Base-by-base conservation (phyloP, 2,113 vertebrate genomes). In the Pogonocichla stellata region DNA sequence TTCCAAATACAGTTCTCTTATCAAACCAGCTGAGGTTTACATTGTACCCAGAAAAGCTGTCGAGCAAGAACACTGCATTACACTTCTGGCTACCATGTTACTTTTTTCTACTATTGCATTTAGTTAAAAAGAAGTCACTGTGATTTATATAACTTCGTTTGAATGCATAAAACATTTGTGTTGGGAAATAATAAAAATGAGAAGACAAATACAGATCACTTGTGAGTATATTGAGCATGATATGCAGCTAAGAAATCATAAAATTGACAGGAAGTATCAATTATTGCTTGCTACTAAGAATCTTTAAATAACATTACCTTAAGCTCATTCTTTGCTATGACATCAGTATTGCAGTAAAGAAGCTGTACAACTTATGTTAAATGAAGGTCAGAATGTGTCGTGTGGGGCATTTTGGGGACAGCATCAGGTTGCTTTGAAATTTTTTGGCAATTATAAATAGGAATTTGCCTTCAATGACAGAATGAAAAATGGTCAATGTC, bases 21-120 rank as follows among this genome's bases (percentile, higher is more conserved):
- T 95, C 82, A 93, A 97, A 94, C 36, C 93, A n/a, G 40, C 73
- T 58, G 48, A 77, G 45, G 90, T 92, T 92, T 94, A 45, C 71
- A 40, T 81, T 93, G 34, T 51, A 60, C 14, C 25, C 75, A 92
- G 53, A 54, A 69, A 96, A 96, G 38, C 88, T 90, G 62, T 93
- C 73, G 71, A 29, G 45, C 20, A 87, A 51, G 48, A 90, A 19
- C 43, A 74, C 60, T 78, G 34, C 82, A 42, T 95, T 80, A 74
- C 26, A 19, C 38, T 86, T 85, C n/a, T 74, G 88, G 65, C 40
- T 78, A 73, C 56, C 29, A 19, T 31, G 34, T 33, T 61, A 48
- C n/a, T 91, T 94, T 67, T 78, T 56, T 71, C 64, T 95, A 47
- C 77, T 83, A 51, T 78, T 95, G 66, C 28, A 70, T 38, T 78